Base-by-base conservation (phyloP, 2,113 vertebrate genomes). In the Sceloporus tristichus region DNA sequence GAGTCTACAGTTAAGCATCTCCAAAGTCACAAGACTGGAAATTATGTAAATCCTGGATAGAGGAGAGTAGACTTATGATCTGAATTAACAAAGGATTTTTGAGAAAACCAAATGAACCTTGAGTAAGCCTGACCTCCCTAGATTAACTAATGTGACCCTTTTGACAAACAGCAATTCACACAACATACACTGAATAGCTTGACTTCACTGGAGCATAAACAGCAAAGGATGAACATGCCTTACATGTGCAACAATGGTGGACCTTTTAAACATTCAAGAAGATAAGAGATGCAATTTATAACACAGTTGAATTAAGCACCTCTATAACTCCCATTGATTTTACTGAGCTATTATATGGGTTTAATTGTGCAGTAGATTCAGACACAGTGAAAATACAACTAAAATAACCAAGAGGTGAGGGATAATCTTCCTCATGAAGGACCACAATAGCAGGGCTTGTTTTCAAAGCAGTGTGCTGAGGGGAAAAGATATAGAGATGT, bases 1-100 rank as follows among this genome's bases (percentile, higher is more conserved):
- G 27, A 42, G 71, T 81, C 54, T 21, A 73, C 53, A 59, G 68
- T 82, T 82, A 81, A 82, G 56, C 79, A 87, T 82, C 86, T 75
- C 54, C 77, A 59, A 82, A 34, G 79, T 82, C 86, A 87, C 70
- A 82, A 87, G 79, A 73, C 78, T 87, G 34, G 78, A 81, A 80
- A 59, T 81, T 79, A 87, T 87, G 85, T 66, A 87, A 13, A 66
- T 87, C 27, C 86, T 42, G 71, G 92, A 91, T 4, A 92, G 48
- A 90, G 83, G 4, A 78, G 53, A 6, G 42, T 13, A 89, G 71
- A 76, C 62, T 80, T 84, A 88, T 76, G n/a, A 84, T 65, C 71
- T 82, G 82, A 87, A 91, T 81, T 87, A 87, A 85, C 70, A 89
- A 77, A 76, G 34, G 78, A 21, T 84, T 86, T 88, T 90, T 74